Base-by-base conservation (phyloP, 2,888 invertebrate species). In the Esperia sulphurella region DNA sequence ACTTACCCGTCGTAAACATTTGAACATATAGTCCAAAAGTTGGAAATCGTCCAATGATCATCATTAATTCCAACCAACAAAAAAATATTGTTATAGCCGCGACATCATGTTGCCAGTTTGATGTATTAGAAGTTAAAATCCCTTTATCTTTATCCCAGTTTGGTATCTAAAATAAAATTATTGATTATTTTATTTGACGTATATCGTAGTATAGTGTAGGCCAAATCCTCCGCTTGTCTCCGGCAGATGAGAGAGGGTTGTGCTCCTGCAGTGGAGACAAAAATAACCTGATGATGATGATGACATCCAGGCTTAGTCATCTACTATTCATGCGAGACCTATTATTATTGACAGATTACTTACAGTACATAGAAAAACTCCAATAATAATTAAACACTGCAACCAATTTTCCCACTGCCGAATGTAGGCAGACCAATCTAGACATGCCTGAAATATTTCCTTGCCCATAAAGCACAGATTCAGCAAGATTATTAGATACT, bases 331-430 rank as follows among this genome's bases (percentile, higher is more conserved):
- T 8, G 38, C 7, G 5, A 21, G 5, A 21, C 2, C 21, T 21
- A 21, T 21, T 21, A 3, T 21, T 21, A 2, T 21, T 1, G 10
- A 37, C 12, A 12, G 40, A 21, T 14, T 30, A 67, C 85, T 79
- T 75, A 93, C 93, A 51, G 93, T 93, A 69, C 94, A 94, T 43
- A 93, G 73, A 64, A 94, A 93, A 0, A 95, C 93, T 53, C 93
- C 92, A 38, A 93, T 71, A 46, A 96, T 93, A 44, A 96, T 95
- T 14, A 94, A 83, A 92, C 95, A 93, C 70, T 96, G 96, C 43
- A 96, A 83, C 93, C 94, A 95, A 73, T 96, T 96, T 73, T 96
- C 96, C 95, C 95, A 95, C 57, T 95, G 93, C 57, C 92, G 91
- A 2, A 94, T 91, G 62, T 96, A 96, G n/a, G 91, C 91, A 28